Evolutionary conservation across 2,797 vertebrate genomes (phyloP).

Genomic region (Catharus ustulatus): DNA sequence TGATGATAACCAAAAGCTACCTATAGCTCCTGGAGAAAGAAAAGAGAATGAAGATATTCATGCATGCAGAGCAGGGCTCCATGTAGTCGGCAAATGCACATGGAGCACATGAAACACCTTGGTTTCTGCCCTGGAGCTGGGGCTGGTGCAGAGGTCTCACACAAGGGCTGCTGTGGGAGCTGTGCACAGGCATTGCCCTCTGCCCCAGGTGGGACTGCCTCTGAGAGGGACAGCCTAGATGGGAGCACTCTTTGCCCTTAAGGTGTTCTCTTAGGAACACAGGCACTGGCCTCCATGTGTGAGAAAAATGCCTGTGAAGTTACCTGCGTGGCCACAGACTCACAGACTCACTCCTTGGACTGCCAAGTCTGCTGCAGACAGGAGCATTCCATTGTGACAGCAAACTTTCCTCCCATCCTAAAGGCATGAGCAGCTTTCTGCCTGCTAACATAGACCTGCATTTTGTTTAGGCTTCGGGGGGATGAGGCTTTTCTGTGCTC

Average conservation of each 20-base stretch:
- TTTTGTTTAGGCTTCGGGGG: not conserved
- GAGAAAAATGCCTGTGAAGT: not conserved
- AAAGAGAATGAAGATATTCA: not conserved
- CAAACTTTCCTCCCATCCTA: not conserved
- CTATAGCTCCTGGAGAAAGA: not conserved
- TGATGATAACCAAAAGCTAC: not conserved
- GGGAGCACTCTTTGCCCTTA: not conserved
- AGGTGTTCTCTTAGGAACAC: not conserved
- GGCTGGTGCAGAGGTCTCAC: not conserved
- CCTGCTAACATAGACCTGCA: not conserved
- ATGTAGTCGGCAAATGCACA: not conserved
- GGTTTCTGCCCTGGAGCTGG: not conserved
- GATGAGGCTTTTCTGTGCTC: not conserved
- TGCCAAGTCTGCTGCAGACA: not conserved
- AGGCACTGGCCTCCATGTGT: accelerated
- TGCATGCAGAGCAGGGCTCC: not conserved
- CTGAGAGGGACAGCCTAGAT: not conserved
- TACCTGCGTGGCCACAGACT: not conserved
- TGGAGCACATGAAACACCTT: not conserved
- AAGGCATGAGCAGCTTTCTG: not conserved
- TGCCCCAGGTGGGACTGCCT: not conserved
- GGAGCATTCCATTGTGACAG: not conserved
- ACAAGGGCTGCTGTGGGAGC: not conserved
- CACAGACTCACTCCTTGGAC: not conserved
- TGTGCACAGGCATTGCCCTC: not conserved